Percentiles rank a stretch among this genome's conserved stretches.
These are phyloP conservation scores for Crocallis elinguaria DNA, from an alignment of 2,888 invertebrate genomes.

Conservation along the genomic window DNA sequence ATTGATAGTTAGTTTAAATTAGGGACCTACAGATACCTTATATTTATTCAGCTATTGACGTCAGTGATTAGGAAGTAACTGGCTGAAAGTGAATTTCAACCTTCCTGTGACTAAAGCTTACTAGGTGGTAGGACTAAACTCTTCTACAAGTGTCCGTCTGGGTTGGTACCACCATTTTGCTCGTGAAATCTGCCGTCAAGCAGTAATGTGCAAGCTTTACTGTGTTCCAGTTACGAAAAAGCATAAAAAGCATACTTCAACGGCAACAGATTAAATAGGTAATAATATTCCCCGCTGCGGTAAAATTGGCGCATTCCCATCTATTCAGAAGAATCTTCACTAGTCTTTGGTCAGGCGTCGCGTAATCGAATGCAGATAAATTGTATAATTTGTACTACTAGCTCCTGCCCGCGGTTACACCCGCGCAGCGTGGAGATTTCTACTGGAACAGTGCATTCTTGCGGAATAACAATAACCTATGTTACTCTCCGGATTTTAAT, in stretches of 20 bases:
- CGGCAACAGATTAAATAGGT: neutral
- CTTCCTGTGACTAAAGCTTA: slow-evolving; percentile 1
- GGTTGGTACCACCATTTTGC: too few relatives aligned
- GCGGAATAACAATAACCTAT: too few relatives aligned
- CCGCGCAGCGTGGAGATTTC: too few relatives aligned
- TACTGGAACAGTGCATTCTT: too few relatives aligned
- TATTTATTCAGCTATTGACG: too few relatives aligned
- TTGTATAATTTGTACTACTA: neutral
- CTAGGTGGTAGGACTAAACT: too few relatives aligned
- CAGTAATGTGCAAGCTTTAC: too few relatives aligned
- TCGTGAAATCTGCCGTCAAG: too few relatives aligned
- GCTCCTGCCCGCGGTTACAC: neutral
- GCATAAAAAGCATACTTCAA: slow-evolving; percentile 11
- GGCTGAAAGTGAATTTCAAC: slow-evolving; percentile 14
- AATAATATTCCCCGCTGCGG: slow-evolving; percentile 7
- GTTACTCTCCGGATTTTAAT: too few relatives aligned
- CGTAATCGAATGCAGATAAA: neutral
- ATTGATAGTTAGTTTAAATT: neutral
- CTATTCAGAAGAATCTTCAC: slow-evolving; percentile 5
- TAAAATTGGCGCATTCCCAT: slow-evolving; percentile 19
- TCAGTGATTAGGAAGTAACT: too few relatives aligned
- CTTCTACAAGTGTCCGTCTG: too few relatives aligned
- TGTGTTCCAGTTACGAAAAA: too few relatives aligned
- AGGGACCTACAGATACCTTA: neutral
- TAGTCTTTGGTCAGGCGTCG: slow-evolving; percentile 18